phyloP scores from a whole-genome alignment of 2,888 invertebrate species.

The Thelaira solivaga region DNA sequence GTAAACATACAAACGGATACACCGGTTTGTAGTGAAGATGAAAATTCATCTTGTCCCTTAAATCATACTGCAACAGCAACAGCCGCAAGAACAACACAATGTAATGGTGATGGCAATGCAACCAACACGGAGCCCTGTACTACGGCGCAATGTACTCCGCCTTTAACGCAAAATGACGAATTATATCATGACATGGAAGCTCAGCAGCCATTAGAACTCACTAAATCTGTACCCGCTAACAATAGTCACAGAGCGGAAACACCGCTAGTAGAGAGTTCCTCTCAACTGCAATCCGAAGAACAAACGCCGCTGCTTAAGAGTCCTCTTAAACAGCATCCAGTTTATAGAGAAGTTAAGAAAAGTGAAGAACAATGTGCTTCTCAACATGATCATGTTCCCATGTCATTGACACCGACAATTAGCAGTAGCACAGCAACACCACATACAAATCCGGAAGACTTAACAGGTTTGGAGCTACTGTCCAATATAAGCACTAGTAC shows the following conservation, averaged over 20 bases:
- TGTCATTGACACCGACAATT: constrained; percentile 38
- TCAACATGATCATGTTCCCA: neutral
- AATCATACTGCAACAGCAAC: constrained; percentile 34
- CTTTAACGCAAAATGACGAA: constrained; percentile 57
- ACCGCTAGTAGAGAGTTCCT: constrained; percentile 35
- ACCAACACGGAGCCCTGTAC: constrained; percentile 39
- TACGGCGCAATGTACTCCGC: constrained; percentile 53
- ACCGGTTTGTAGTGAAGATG: constrained; percentile 81
- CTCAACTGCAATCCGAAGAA: constrained; percentile 15
- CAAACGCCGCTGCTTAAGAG: constrained; percentile 4
- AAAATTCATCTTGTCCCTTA: constrained; percentile 68
- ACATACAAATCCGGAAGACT: constrained; percentile 79
- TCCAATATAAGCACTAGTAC: constrained; percentile 91
- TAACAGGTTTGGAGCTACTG: constrained; percentile 88
- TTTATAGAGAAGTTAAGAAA: constrained; percentile 18
- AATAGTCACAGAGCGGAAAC: constrained; percentile 37
- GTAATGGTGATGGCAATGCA: constrained; percentile 5
- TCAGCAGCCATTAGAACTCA: constrained; percentile 71
- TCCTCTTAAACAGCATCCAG: constrained; percentile 27
- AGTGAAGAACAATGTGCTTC: neutral
- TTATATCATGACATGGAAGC: constrained; percentile 60
- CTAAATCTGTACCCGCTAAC: constrained; percentile 43
- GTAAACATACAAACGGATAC: constrained; percentile 91
- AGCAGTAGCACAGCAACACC: constrained; percentile 46
- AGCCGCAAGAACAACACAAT: neutral